A percentile compares a stretch with the other conserved stretches of the same genome.
Conservation (phyloP, 2,888 invertebrate genomes). For the Uloborus plumipes region DNA sequence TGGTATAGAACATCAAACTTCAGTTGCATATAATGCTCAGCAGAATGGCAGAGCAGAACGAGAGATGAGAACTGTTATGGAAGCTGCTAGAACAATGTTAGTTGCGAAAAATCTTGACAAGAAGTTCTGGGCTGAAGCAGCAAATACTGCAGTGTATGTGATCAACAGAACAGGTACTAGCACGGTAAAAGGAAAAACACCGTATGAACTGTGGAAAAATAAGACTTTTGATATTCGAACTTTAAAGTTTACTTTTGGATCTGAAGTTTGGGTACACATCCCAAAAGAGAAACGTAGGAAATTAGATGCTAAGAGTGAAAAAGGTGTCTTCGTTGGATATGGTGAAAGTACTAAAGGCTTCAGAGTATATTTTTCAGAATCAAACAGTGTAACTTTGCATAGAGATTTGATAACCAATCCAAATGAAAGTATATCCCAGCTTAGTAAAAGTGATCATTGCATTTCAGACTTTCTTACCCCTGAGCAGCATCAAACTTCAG, state of each 20-base stretch:
- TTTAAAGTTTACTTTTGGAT: neutral
- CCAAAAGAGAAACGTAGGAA: neutral
- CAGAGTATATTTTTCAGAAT: neutral
- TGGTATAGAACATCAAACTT: conserved; percentile 4
- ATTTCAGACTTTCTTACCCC: neutral
- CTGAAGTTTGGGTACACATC: neutral
- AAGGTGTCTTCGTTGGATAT: neutral
- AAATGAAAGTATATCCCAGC: neutral
- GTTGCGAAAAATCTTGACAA: neutral
- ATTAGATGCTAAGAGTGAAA: neutral
- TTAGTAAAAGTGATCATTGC: neutral
- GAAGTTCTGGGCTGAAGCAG: neutral
- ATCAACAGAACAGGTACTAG: conserved; percentile 5
- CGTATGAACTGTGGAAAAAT: neutral
- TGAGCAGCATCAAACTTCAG: neutral
- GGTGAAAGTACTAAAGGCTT: neutral
- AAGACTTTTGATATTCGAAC: conserved; percentile 1
- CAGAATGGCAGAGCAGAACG: neutral
- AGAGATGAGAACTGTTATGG: neutral
- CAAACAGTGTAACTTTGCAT: neutral
- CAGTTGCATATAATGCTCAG: neutral
- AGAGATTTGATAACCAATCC: neutral
- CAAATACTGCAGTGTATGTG: neutral
- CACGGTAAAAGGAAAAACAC: neutral
- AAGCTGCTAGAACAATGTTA: neutral